phyloP scores from a whole-genome alignment of 2,113 vertebrate genomes.

The Ammodramus savannarum region DNA sequence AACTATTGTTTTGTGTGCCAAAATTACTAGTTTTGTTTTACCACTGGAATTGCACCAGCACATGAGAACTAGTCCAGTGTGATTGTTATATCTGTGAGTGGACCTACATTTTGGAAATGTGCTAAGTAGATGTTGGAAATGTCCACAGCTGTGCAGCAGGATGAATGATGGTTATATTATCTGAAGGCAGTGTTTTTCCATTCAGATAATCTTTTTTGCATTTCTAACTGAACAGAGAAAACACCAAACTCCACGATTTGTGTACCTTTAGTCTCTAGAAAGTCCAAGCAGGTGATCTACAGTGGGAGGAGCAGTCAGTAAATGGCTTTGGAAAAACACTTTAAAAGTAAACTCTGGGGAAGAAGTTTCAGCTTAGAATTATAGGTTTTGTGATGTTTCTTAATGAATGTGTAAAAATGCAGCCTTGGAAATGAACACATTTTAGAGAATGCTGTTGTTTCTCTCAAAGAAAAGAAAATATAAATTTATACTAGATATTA shows the following conservation, averaged over 20 bases:
- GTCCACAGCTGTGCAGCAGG: background rate
- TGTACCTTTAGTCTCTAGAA: background rate
- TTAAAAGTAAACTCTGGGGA: background rate
- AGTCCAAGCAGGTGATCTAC: rapidly evolving
- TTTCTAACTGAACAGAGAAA: background rate
- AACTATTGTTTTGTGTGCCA: background rate
- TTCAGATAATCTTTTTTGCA: background rate
- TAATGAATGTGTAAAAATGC: background rate
- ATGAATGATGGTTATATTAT: background rate
- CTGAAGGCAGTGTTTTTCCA: background rate
- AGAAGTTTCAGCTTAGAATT: background rate
- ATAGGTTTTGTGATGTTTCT: background rate
- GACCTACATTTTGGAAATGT: background rate
- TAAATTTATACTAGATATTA: background rate
- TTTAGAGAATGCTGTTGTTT: background rate
- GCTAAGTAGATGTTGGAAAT: background rate
- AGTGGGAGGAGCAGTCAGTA: background rate
- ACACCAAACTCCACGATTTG: background rate
- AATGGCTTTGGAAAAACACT: background rate
- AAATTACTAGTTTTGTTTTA: background rate
- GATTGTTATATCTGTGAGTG: background rate
- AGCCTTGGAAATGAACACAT: rapidly evolving
- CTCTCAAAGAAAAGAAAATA: background rate
- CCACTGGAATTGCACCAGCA: background rate
- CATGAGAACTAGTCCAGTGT: background rate